Evolutionary conservation across 2,113 vertebrate species (phyloP), one percentile per base, ranked within the genome.

Genomic region (Crotalus helleri): DNA sequence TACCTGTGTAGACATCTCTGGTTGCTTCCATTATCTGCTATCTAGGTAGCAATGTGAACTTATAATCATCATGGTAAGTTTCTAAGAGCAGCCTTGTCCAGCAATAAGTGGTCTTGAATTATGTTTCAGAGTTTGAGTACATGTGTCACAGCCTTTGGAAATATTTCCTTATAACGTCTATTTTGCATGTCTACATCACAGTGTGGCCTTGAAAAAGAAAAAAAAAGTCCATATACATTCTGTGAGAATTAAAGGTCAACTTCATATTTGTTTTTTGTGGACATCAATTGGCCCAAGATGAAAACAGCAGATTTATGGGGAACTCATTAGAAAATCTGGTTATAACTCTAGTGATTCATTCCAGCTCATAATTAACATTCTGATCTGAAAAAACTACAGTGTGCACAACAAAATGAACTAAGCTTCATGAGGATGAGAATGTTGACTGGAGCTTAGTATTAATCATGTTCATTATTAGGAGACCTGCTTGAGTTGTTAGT

Each of bases 271-370:
- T 91, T 93, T 93, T 90, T 81, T 54, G 89, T 59, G 10, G 92
- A 90, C 94, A 94, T 92, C 95, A 96, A 12, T 96, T 88, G 96
- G 96, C 97, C 95, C 96, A 95, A 91, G 92, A 92, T 12, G 55
- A 97, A 91, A 0, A 94, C 94, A 95, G 49, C 89, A 95, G 95
- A 92, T 96, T 96, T 95, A 95, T 89, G 94, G 90, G 93, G 94
- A 95, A 89, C 92, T 96, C 95, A 96, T 96, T 96, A 95, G 93
- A 88, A 93, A 97, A 94, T 87, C 92, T 46, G 91, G 92, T 59
- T 89, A 93, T 44, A 94, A 94, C 94, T 94, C 91, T 10, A 58
- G 88, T 57, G 58, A 95, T 95, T 95, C 93, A 54, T 55, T 93
- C 91, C 17, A 9, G 6, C 93, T 96, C 93, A 55, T 95, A 96